These are phyloP conservation scores for Beris chalybata DNA, from an alignment of 2,888 invertebrate genomes.

Conservation along the genomic window DNA sequence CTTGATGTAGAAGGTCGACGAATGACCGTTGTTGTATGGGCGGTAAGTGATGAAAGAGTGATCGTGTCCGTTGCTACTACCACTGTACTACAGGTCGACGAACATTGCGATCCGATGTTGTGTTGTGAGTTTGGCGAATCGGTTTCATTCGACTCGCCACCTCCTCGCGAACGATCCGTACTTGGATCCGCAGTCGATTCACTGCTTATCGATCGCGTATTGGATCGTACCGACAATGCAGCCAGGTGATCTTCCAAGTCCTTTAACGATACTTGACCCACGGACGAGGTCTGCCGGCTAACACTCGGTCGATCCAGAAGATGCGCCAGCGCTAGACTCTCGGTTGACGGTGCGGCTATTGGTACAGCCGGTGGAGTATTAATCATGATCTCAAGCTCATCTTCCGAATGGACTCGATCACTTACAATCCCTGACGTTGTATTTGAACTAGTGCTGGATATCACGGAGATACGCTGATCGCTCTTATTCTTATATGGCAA, in stretches of 20 bases:
- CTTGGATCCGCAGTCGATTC: constrained; percentile 45
- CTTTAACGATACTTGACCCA: constrained; percentile 55
- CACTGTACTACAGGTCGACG: constrained; percentile 86
- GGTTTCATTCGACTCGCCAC: constrained; percentile 54
- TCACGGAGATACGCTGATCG: constrained; percentile 85
- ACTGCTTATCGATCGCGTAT: constrained; percentile 42
- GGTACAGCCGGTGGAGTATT: constrained; percentile 77
- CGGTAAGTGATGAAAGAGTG: constrained; percentile 45
- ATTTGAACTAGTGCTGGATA: constrained; percentile 93
- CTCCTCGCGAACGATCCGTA: constrained; percentile 38
- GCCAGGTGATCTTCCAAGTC: constrained; percentile 57
- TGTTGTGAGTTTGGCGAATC: constrained; percentile 59
- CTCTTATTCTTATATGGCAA: constrained; percentile 67
- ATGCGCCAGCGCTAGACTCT: constrained; percentile 80
- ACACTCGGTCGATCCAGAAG: constrained; percentile 65
- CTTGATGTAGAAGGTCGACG: constrained; percentile 76
- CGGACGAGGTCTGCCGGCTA: constrained; percentile 62
- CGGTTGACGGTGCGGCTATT: constrained; percentile 74
- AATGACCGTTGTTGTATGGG: constrained; percentile 57
- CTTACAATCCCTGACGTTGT: constrained; percentile 96
- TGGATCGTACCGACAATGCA: constrained; percentile 52
- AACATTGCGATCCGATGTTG: constrained; percentile 79
- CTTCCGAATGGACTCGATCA: constrained; percentile 92
- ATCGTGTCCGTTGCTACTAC: constrained; percentile 65
- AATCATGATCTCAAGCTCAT: constrained; percentile 88